phyloP scores from a whole-genome alignment of 2,113 vertebrate species.

The Cyphomyrus plagiostoma region DNA sequence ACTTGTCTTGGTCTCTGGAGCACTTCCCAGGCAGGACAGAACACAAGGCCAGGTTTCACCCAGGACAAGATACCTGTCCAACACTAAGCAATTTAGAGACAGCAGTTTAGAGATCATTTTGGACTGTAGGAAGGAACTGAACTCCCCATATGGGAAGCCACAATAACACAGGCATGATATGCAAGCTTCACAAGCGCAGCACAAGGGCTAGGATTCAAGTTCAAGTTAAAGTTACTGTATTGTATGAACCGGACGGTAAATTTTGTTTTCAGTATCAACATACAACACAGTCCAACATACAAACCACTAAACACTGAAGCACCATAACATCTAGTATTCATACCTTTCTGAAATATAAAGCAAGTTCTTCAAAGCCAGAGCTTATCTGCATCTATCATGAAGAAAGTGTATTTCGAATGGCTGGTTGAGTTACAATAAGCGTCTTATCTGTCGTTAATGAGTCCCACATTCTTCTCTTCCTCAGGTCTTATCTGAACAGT shows the following conservation, averaged over 20 bases:
- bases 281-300: background rate
- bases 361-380: background rate
- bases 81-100: background rate
- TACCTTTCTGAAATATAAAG: background rate
- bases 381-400: background rate
- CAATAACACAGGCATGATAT: background rate
- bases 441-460: background rate
- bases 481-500: slow-evolving; percentile 76
- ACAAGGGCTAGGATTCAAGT: background rate
- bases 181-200: background rate
- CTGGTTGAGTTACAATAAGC: background rate
- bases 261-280: too few species aligned
- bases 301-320: background rate
- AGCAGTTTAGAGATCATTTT: background rate
- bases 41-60: background rate
- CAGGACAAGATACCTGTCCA: background rate
- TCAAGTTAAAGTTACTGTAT: too few species aligned
- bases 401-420: background rate
- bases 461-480: slow-evolving; percentile 1
- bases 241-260: too few species aligned
- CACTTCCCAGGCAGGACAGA: background rate
- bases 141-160: background rate
- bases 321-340: background rate
- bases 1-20: background rate
- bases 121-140: background rate